phyloP scores from a whole-genome alignment of 2,113 vertebrate species.

The Labeo catla region DNA sequence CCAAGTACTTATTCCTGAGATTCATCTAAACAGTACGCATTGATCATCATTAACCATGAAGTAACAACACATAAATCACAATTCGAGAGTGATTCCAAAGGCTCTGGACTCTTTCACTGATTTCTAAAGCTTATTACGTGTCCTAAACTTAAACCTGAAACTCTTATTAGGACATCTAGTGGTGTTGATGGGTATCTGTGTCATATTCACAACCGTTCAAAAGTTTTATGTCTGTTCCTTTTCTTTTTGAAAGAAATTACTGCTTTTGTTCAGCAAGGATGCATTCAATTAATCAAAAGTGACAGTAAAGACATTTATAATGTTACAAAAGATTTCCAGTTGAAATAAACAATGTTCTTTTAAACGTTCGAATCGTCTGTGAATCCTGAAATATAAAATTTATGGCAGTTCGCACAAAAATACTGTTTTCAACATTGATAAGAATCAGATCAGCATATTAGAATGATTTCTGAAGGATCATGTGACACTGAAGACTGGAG shows the following conservation, averaged over 20 bases:
- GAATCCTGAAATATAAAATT: neutral
- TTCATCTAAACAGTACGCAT: neutral
- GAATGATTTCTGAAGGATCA: neutral
- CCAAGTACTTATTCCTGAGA: neutral
- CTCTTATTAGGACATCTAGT: constrained; percentile 46
- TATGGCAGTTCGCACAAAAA: neutral
- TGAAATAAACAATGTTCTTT: neutral
- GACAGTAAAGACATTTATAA: neutral
- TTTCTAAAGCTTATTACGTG: neutral
- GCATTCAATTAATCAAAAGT: neutral
- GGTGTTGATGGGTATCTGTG: constrained; percentile 2
- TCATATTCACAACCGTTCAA: neutral
- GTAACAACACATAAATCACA: neutral
- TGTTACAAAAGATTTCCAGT: neutral
- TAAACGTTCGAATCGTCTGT: neutral
- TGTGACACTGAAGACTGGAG: neutral
- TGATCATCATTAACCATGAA: neutral
- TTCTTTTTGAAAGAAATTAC: neutral
- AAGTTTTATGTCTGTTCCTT: neutral
- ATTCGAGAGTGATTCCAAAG: neutral
- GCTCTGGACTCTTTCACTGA: neutral
- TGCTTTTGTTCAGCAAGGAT: neutral
- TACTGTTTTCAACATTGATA: neutral
- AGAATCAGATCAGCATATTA: too few relatives aligned
- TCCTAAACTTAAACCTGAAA: neutral